Conservation (phyloP, 2,888 invertebrate species). For the Spatulosminthurus flaviceps region DNA sequence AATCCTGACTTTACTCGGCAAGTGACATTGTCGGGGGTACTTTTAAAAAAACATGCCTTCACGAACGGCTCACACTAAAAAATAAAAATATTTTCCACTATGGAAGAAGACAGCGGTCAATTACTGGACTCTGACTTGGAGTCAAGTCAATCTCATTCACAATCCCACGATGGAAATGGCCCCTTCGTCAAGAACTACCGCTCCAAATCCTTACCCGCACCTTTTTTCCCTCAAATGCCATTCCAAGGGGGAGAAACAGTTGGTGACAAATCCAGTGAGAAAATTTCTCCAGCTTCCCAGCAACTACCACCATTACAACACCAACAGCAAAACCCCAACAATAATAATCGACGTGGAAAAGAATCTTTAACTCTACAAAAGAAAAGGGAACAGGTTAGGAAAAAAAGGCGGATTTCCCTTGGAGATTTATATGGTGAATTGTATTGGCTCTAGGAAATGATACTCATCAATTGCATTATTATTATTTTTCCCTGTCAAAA, state of each 20-base stretch:
- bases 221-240: slow-evolving; percentile 32
- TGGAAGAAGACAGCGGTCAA: slow-evolving; percentile 47
- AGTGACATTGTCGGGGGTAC: too few relatives aligned
- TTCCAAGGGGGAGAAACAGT: neutral
- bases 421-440: too few relatives aligned
- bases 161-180: neutral
- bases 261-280: neutral
- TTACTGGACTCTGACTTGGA: slow-evolving; percentile 40
- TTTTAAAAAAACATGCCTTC: too few relatives aligned
- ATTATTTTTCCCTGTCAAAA: too few relatives aligned
- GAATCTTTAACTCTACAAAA: neutral
- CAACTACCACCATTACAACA: too few relatives aligned
- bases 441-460: too few relatives aligned
- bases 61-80: too few relatives aligned
- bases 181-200: slow-evolving; percentile 37
- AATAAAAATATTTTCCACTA: neutral
- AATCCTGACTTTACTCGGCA: too few relatives aligned
- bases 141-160: slow-evolving; percentile 31
- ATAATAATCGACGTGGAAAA: neutral
- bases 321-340: neutral
- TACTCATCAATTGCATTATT: too few relatives aligned
- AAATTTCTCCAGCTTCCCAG: neutral
- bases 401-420: too few relatives aligned
- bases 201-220: slow-evolving; percentile 45
- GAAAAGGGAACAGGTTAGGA: slow-evolving; percentile 11